A percentile compares a stretch with the other conserved stretches of the same genome.
phyloP scores from a whole-genome alignment of 2,113 vertebrate genomes.

The Elephantulus edwardii region DNA sequence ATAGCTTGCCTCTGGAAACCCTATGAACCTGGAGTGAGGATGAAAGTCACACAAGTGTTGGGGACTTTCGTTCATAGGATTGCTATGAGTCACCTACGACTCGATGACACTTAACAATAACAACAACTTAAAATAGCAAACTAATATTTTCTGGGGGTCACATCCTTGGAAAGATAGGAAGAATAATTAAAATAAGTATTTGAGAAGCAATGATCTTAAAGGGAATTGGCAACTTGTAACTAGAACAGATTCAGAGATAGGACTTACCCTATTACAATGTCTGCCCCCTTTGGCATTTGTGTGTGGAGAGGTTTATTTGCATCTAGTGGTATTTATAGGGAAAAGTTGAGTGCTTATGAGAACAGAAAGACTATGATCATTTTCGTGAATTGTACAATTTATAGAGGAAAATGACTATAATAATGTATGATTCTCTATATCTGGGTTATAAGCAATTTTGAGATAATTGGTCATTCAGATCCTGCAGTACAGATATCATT shows the following conservation, averaged over 20 bases:
- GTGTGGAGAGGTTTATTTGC: conserved; percentile 59
- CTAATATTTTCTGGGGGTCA: conserved; percentile 19
- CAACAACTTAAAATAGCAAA: conserved; percentile 50
- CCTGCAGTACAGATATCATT: conserved; percentile 62
- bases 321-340: conserved; percentile 46
- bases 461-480: conserved; percentile 71
- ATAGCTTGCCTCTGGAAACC: too few relatives aligned
- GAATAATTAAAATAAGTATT: conserved; percentile 23
- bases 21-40: too few relatives aligned
- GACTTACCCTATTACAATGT: conserved; percentile 20
- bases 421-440: conserved; percentile 66
- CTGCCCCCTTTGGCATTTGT: conserved; percentile 38
- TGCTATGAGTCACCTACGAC: too few relatives aligned
- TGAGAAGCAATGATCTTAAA: conserved; percentile 41
- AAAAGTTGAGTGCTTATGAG: conserved; percentile 58
- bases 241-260: conserved; percentile 49
- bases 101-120: too few relatives aligned
- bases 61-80: too few relatives aligned
- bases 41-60: too few relatives aligned
- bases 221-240: conserved; percentile 24
- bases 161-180: conserved; percentile 16
- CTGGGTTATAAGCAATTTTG: conserved; percentile 70
- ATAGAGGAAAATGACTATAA: conserved; percentile 68
- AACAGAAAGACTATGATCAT: conserved; percentile 59
- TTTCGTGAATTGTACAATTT: conserved; percentile 58